Conservation (phyloP, 2,797 vertebrate genomes). For the Nasua narica region DNA sequence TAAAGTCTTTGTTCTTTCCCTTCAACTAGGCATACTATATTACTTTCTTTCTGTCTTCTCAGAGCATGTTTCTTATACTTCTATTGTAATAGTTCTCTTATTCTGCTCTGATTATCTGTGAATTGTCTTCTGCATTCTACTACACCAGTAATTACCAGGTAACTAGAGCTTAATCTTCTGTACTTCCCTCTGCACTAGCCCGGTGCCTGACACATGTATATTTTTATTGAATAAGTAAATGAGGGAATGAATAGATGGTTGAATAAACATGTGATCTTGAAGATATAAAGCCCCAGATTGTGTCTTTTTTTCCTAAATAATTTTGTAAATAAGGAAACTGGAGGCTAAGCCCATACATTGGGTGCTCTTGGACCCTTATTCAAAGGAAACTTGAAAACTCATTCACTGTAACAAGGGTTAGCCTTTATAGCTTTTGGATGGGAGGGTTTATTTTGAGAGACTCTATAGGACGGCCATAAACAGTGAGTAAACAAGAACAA, state of each 20-base stretch:
- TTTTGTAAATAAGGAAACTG: background rate
- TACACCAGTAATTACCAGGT: background rate
- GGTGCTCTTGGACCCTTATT: background rate
- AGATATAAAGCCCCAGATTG: background rate
- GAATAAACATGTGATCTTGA: background rate
- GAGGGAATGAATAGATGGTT: background rate
- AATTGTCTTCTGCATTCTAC: background rate
- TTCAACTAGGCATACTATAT: background rate
- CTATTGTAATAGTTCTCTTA: no score
- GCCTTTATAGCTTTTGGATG: background rate
- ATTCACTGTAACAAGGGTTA: background rate
- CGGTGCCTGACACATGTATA: background rate
- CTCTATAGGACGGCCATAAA: slow-evolving; percentile 6
- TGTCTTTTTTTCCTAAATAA: background rate
- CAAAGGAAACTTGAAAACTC: background rate
- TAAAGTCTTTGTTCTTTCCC: background rate
- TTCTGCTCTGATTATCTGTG: background rate
- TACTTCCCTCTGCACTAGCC: background rate
- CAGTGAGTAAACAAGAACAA: slow-evolving; percentile 17
- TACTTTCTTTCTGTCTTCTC: background rate
- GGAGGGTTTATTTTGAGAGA: background rate
- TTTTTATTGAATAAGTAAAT: background rate
- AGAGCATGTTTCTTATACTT: background rate
- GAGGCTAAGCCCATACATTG: background rate
- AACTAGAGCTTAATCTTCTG: background rate